Conservation (phyloP, 1,140 invertebrate genomes). For the Nephotettix cincticeps region DNA sequence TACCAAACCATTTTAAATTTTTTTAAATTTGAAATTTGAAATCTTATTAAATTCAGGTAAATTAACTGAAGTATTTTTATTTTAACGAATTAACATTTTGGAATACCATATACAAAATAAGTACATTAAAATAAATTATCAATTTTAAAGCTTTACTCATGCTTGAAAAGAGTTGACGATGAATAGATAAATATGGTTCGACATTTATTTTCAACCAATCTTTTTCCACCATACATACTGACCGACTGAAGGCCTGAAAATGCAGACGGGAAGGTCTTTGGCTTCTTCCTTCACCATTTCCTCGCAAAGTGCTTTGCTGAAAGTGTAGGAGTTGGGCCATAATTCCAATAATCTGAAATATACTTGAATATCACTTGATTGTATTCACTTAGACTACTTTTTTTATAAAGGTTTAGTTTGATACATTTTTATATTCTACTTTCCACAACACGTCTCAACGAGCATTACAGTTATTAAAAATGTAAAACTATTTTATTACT, state of each 20-base stretch:
- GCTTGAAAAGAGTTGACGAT: too few relatives aligned
- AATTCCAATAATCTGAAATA: constrained; percentile 54
- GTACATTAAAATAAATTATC: too few relatives aligned
- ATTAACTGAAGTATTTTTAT: too few relatives aligned
- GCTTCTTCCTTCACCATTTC: constrained; percentile 64
- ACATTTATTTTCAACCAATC: too few relatives aligned
- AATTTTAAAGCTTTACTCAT: too few relatives aligned
- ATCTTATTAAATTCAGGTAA: too few relatives aligned
- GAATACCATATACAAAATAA: too few relatives aligned
- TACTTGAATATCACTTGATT: background rate
- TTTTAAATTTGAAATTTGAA: too few relatives aligned
- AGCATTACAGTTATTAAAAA: background rate
- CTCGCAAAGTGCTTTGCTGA: constrained; percentile 81
- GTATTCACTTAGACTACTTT: background rate
- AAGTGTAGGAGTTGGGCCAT: constrained; percentile 83
- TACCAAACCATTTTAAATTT: too few relatives aligned
- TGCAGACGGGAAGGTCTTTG: constrained; percentile 66
- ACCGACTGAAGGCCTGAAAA: constrained; percentile 74
- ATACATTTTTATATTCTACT: background rate
- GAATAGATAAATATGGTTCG: constrained; percentile 62
- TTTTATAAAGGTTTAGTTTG: background rate
- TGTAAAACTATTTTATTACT: background rate
- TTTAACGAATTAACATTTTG: too few relatives aligned
- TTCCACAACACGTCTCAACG: too few relatives aligned
- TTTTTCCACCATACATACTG: too few relatives aligned